Evolutionary conservation across 2,113 vertebrate species (phyloP), one percentile per base, ranked within the genome.

Genomic region (Pipa parva): DNA sequence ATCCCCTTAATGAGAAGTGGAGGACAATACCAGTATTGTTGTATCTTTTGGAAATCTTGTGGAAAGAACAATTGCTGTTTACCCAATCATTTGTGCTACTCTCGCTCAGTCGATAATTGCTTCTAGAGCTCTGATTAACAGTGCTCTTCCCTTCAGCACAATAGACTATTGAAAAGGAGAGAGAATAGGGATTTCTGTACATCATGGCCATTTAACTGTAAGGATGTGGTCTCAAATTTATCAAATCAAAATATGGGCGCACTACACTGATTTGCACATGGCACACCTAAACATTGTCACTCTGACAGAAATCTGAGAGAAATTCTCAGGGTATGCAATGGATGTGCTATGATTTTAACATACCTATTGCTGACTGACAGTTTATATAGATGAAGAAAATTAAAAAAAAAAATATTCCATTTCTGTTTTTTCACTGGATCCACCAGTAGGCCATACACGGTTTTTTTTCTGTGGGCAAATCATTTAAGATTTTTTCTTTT

Each of bases 11-110:
- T 92, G 89, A 94, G 93, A 89, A 79, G 77, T 73, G 73, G 76
- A 84, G 83, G 85, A 94, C 92, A 94, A 94, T 90, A 75, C 84
- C 79, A 81, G 78, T 81, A 89, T 92, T 95, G 88, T 93, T 87
- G 85, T 79, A 86, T 80, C 73, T 81, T 61, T 87, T 87, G 63
- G 29, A 83, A 86, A 87, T 77, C 83, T 78, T 55, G 83, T 81
- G 80, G 83, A 85, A 89, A 86, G 81, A 92, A 92, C 86, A 92
- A 89, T 89, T 25, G 62, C 81, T 92, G 85, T 95, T 94, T 95
- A 93, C 87, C 83, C 87, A 90, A 89, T 86, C 86, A 85, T 80
- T 83, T 71, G 31, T 57, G 51, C 81, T 84, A 81, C 83, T 84
- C 80, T 78, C 85, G 86, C 78, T 78, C 85, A 81, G 82, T 59